phyloP scores from a whole-genome alignment of 35 echinoderm and acorn worm genomes.

The Amphiura filiformis region DNA sequence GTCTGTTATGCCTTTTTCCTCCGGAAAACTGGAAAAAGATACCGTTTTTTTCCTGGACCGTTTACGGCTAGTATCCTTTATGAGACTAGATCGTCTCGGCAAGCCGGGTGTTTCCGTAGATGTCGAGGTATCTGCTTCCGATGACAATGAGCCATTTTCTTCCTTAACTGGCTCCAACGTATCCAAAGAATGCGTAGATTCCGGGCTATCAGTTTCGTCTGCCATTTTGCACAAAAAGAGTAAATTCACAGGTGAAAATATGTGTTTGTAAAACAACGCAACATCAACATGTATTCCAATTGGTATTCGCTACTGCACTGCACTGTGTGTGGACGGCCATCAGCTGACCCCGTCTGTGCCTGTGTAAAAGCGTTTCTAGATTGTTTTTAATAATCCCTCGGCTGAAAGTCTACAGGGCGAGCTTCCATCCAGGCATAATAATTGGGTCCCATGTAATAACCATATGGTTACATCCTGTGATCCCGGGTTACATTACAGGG shows the following conservation, averaged over 20 bases:
- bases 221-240: not conserved
- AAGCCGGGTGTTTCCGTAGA: constrained; percentile 24
- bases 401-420: too few relatives aligned
- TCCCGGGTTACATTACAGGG: too few relatives aligned
- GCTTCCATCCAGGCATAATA: too few relatives aligned
- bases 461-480: too few relatives aligned
- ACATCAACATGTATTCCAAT: not conserved
- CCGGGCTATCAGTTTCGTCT: not conserved
- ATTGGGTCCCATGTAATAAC: too few relatives aligned
- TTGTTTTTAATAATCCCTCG: too few relatives aligned
- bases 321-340: not conserved
- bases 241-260: not conserved
- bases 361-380: not conserved
- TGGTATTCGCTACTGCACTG: not conserved
- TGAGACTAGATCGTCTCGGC: constrained; percentile 70
- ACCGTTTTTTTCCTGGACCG: constrained; percentile 79
- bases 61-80: constrained; percentile 68
- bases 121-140: constrained; percentile 13
- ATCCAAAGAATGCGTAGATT: not conserved
- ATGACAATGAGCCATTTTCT: constrained; percentile 8
- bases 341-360: not conserved
- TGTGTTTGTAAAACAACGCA: not conserved
- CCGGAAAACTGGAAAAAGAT: constrained; percentile 89
- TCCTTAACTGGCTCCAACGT: constrained; percentile 19
- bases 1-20: constrained; percentile 74